A percentile compares a stretch with the other conserved stretches of the same genome.
These are phyloP conservation scores for Trissolcus basalis DNA, from an alignment of 1,140 invertebrate genomes.

Conservation along the genomic window DNA sequence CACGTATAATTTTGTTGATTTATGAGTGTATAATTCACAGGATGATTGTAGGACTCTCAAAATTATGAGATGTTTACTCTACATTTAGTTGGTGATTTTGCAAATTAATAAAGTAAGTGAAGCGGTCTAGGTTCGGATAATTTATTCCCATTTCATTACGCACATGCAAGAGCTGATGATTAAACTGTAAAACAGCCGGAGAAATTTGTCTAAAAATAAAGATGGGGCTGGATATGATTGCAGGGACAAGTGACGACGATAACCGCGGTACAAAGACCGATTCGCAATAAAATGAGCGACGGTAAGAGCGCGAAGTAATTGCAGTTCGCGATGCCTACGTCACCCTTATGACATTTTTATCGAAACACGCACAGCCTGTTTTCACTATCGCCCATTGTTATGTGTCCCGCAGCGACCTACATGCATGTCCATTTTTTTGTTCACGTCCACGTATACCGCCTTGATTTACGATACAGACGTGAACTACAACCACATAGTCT, in stretches of 20 bases:
- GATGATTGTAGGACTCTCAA: slow-evolving; percentile 16
- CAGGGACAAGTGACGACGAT: slow-evolving; percentile 5
- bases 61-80: slow-evolving; percentile 29
- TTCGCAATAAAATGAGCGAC: slow-evolving; percentile 14
- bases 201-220: slow-evolving; percentile 16
- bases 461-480: slow-evolving; percentile 58
- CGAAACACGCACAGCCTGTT: slow-evolving; percentile 67
- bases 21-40: slow-evolving; percentile 13
- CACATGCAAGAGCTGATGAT: slow-evolving; percentile 37
- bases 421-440: slow-evolving; percentile 71
- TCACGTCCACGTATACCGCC: slow-evolving; percentile 60
- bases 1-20: slow-evolving; percentile 28
- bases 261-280: slow-evolving; percentile 2
- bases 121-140: slow-evolving; percentile 39
- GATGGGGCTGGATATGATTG: not conserved
- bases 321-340: slow-evolving; percentile 55
- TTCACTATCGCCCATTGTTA: slow-evolving; percentile 70
- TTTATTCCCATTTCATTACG: slow-evolving; percentile 46
- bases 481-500: slow-evolving; percentile 58
- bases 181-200: slow-evolving; percentile 9
- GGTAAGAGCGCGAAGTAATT: slow-evolving; percentile 48
- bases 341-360: slow-evolving; percentile 68
- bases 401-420: slow-evolving; percentile 68
- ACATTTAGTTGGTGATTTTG: slow-evolving; percentile 20
- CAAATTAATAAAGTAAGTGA: slow-evolving; percentile 35